These are phyloP conservation scores for Meriones unguiculatus DNA, from an alignment of 2,113 vertebrate genomes.

Conservation along the genomic window DNA sequence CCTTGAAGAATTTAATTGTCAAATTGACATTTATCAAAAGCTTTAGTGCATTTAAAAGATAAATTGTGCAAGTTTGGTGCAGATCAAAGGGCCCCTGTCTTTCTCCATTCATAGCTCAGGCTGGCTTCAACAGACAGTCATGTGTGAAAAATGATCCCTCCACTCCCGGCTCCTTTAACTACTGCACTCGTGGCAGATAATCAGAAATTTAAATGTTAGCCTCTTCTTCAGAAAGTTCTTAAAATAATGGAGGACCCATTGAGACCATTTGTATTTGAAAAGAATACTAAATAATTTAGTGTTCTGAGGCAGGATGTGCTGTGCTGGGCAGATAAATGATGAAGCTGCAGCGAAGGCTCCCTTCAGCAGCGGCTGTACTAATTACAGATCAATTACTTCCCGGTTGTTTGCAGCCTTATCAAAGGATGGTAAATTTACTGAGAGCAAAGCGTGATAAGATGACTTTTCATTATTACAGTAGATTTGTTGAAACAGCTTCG, in stretches of 20 bases:
- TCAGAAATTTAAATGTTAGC: conserved; percentile 88
- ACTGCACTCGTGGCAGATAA: conserved; percentile 82
- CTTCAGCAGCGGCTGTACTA: conserved; percentile 86
- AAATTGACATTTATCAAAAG: conserved; percentile 84
- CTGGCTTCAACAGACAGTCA: conserved; percentile 80
- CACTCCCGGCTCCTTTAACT: conserved; percentile 63
- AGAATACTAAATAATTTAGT: conserved; percentile 87
- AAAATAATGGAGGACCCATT: conserved; percentile 85
- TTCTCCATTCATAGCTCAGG: conserved; percentile 69
- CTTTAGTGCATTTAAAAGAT: conserved; percentile 87
- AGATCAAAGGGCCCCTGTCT: conserved; percentile 82
- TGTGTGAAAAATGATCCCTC: conserved; percentile 85
- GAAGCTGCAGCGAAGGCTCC: conserved; percentile 80
- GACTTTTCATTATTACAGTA: conserved; percentile 88
- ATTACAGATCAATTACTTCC: conserved; percentile 91
- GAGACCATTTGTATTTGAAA: conserved; percentile 87
- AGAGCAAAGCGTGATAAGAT: conserved; percentile 87
- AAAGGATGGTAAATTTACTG: conserved; percentile 89
- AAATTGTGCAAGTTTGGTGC: conserved; percentile 83
- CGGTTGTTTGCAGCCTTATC: conserved; percentile 89
- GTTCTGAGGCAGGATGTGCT: conserved; percentile 76
- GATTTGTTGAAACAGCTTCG: conserved; percentile 88
- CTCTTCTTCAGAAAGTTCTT: conserved; percentile 84
- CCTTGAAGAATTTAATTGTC: conserved; percentile 84
- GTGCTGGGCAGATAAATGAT: conserved; percentile 85